These are phyloP conservation scores for Acanthaster planci DNA, from an alignment of 35 echinoderm and acorn worm species.

Conservation along the genomic window DNA sequence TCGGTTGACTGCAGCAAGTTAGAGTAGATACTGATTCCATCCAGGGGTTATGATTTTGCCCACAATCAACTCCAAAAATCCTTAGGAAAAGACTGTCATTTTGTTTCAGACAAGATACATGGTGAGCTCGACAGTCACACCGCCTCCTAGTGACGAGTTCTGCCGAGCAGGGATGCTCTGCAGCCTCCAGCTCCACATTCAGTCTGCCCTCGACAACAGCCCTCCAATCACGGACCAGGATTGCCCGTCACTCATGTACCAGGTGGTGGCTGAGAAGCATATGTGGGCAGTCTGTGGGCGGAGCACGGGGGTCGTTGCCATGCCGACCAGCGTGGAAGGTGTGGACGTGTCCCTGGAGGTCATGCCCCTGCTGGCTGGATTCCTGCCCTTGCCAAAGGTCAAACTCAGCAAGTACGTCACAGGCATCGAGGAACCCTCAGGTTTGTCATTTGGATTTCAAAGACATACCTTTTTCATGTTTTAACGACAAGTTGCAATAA, in stretches of 20 bases:
- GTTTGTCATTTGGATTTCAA: no score
- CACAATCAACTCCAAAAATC: no score
- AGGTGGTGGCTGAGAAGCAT: conserved; percentile 66
- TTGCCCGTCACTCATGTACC: conserved; percentile 63
- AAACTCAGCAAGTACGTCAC: conserved; percentile 78
- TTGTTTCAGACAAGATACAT: conserved; percentile 77
- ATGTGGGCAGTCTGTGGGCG: conserved; percentile 95
- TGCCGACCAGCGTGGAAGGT: conserved; percentile 51
- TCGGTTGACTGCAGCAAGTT: no score
- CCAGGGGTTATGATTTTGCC: no score
- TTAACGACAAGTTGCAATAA: no score
- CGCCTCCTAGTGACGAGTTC: conserved; percentile 57
- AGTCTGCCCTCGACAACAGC: conserved; percentile 41
- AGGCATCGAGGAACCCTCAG: neutral
- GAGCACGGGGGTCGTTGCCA: conserved; percentile 68
- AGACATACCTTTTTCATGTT: no score
- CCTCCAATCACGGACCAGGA: conserved; percentile 2
- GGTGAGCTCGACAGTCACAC: conserved; percentile 68
- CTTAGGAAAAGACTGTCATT: neutral
- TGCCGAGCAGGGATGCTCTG: conserved; percentile 84
- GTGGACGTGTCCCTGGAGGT: conserved; percentile 76
- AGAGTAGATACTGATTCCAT: no score
- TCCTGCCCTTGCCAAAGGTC: conserved; percentile 74
- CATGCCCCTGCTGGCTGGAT: conserved; percentile 82
- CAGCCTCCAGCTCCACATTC: conserved; percentile 68